Evolutionary conservation across 2,113 vertebrate species (phyloP), one percentile per base, ranked within the genome.

Genomic region (Paraplagusia blochii): DNA sequence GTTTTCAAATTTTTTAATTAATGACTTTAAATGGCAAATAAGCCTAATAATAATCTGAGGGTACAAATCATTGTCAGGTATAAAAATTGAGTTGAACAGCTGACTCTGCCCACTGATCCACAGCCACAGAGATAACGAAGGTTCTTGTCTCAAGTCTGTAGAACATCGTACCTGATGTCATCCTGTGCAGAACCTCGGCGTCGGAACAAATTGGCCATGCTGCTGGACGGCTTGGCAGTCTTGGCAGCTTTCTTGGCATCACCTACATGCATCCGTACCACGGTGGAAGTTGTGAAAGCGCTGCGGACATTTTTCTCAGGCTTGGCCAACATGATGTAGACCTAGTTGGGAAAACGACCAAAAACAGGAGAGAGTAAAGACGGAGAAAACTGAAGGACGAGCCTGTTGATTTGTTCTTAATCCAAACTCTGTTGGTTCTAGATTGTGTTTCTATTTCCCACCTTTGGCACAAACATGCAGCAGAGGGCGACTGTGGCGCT

Each of bases 391-490:
- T 58, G 22, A 36, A 9, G 2, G 15, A 38, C 22, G 22, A 29
- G 22, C 22, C 22, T 4, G 6, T 29, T 29, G 3, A 29, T 29
- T 6, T 29, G 22, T 29, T 29, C 22, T 29, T 13, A 1, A 14
- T 48, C 29, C 6, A 22, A 50, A 18, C 1, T 58, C 1, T 50
- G 14, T 52, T 38, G 1, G 8, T 14, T 22, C 12, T 5, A 11
- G 10, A 13, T 2, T 10, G 11, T 22, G 8, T 46, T 36, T 66
- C 1, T 5, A 14, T 5, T 56, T 66, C 74, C 59, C 60, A 87
- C 87, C 85, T 99, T 99, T n/a, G 97, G 97, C 12, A 94, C 94
- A 75, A 99, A 99, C 97, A 98, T 99, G 58, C 97, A 99, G 75
- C 97, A 94, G 0, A 99, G 92, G 0, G 96, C 97, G 70, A 98